Conservation (phyloP, 2,113 vertebrate genomes). For the Etheostoma cragini region DNA sequence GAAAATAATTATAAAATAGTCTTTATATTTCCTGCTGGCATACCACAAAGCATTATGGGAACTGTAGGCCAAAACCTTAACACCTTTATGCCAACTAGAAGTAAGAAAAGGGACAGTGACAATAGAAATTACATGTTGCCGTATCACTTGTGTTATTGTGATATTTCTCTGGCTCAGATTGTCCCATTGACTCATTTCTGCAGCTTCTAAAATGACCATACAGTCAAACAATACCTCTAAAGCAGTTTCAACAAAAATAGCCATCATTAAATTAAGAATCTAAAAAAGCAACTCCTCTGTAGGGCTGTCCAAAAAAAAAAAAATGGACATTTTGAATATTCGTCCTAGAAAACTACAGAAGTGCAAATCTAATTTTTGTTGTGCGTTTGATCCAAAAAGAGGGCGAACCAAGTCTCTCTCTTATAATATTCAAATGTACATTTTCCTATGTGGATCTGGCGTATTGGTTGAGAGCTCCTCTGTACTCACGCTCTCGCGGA, state of each 20-base stretch:
- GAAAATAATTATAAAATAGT: no score
- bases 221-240: background rate
- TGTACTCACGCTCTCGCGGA: conserved; percentile 91
- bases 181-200: background rate
- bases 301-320: no score
- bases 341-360: no score
- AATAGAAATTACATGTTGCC: no score
- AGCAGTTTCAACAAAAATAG: background rate
- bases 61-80: background rate
- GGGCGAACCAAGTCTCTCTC: no score
- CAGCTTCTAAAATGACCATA: background rate
- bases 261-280: background rate
- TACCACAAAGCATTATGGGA: background rate
- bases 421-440: no score
- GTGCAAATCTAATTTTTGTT: no score
- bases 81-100: background rate
- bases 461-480: no score
- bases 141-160: no score
- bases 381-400: no score
- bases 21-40: background rate
- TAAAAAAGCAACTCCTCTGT: background rate
- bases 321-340: no score
- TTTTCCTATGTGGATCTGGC: no score
- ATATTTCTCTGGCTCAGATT: background rate
- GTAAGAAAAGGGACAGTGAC: background rate